Evolutionary conservation across 2,797 vertebrate species (phyloP).

Genomic region (Pantherophis vulpinus): DNA sequence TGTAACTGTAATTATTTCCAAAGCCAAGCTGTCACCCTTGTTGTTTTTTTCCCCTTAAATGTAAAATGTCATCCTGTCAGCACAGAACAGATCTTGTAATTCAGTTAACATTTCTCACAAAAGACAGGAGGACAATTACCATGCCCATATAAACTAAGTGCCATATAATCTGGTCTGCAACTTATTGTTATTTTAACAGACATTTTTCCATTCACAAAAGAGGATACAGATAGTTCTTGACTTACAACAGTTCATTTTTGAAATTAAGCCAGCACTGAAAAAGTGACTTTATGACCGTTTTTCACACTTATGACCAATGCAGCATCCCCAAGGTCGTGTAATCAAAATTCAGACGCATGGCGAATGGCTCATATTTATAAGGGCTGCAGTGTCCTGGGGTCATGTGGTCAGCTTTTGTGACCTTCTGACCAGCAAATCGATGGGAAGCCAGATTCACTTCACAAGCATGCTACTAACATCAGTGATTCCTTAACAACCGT

Average conservation of each 20-base stretch:
- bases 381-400: not conserved
- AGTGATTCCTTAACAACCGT: not conserved
- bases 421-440: not conserved
- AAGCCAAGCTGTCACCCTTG: not conserved
- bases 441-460: not conserved
- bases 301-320: not conserved
- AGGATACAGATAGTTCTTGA: not conserved
- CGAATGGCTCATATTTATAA: not conserved
- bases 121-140: not conserved
- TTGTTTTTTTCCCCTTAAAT: not conserved
- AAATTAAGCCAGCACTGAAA: not conserved
- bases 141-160: not conserved
- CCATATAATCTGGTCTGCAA: constrained; percentile 23
- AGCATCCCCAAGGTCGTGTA: not conserved
- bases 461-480: no score
- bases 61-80: constrained; percentile 18
- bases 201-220: constrained; percentile 17
- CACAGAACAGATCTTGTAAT: not conserved
- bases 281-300: not conserved
- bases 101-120: constrained; percentile 10
- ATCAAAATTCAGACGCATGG: not conserved
- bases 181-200: not conserved
- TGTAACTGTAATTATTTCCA: constrained; percentile 1
- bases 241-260: not conserved
- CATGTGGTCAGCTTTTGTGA: not conserved